A percentile compares a stretch with the other conserved stretches of the same genome.
Conservation (phyloP, 1,140 invertebrate species). For the Drosophila pallidifrons region DNA sequence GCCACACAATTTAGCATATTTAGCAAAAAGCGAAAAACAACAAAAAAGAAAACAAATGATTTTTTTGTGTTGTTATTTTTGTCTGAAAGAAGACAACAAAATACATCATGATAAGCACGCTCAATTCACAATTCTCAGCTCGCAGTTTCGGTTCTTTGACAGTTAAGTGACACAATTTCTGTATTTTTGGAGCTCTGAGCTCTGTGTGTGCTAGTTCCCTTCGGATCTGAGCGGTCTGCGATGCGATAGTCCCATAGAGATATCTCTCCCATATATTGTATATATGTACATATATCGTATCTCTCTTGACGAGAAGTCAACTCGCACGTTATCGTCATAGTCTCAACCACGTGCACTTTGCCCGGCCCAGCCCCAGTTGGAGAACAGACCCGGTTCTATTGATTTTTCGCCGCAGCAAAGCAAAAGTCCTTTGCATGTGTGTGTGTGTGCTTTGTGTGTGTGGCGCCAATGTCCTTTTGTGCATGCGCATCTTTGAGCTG, state of each 20-base stretch:
- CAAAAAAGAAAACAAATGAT: conserved; percentile 5
- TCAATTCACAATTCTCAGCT: conserved; percentile 18
- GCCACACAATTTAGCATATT: conserved; percentile 75
- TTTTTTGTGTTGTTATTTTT: conserved; percentile 1
- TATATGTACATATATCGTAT: not conserved
- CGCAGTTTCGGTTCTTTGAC: conserved; percentile 36
- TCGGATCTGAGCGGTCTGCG: not conserved
- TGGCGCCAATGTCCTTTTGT: conserved; percentile 43
- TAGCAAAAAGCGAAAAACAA: conserved; percentile 30
- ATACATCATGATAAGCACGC: conserved; percentile 35
- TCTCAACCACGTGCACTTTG: conserved; percentile 40
- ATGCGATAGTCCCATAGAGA: conserved; percentile 1
- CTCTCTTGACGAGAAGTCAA: not conserved
- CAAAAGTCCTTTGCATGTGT: conserved; percentile 19
- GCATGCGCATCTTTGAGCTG: conserved; percentile 66
- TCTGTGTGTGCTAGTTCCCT: conserved; percentile 13
- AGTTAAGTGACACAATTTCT: conserved; percentile 80
- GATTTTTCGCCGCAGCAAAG: conserved; percentile 66
- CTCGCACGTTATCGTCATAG: not conserved
- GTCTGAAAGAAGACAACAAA: conserved; percentile 4
- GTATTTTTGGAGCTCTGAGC: conserved; percentile 1
- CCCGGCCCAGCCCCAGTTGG: not conserved
- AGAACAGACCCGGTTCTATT: conserved; percentile 61
- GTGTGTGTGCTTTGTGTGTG: not conserved
- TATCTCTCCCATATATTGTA: not conserved